A percentile compares a stretch with the other conserved stretches of the same genome.
Conservation (phyloP, 2,888 invertebrate species). For the Idaea straminata region DNA sequence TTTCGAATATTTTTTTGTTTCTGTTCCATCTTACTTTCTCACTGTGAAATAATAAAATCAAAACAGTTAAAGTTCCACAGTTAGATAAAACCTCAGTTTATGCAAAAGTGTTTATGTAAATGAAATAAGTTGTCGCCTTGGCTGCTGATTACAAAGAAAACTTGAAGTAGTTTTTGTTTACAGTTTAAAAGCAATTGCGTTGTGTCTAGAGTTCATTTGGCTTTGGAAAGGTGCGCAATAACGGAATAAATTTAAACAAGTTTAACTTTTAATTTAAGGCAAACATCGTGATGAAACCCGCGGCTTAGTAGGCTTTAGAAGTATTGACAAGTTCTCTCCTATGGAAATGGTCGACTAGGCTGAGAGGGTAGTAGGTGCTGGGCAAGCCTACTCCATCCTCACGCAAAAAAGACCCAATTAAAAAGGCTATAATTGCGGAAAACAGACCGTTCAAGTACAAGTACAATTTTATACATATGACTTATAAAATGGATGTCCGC, state of each 20-base stretch:
- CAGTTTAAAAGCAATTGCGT: slow-evolving; percentile 59
- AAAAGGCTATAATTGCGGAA: too few species aligned
- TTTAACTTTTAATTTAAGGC: too few species aligned
- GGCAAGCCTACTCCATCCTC: too few species aligned
- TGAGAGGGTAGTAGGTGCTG: too few species aligned
- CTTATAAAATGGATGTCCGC: too few species aligned
- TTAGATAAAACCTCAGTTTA: slow-evolving; percentile 53
- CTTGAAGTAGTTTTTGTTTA: slow-evolving; percentile 64
- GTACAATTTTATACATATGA: too few species aligned
- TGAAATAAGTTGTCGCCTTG: slow-evolving; percentile 68
- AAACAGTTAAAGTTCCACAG: slow-evolving; percentile 40
- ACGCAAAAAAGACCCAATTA: too few species aligned
- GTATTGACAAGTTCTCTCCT: too few species aligned
- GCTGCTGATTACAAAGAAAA: slow-evolving; percentile 69
- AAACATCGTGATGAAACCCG: too few species aligned
- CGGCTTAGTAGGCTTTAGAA: too few species aligned
- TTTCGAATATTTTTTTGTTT: not conserved
- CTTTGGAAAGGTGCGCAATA: slow-evolving; percentile 46
- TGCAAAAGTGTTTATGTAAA: slow-evolving; percentile 68
- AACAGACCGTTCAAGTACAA: too few species aligned
- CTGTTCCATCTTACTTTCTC: slow-evolving; percentile 3
- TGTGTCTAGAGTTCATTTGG: slow-evolving; percentile 50
- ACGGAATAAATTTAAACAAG: slow-evolving; percentile 29
- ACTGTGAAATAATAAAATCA: slow-evolving; percentile 28
- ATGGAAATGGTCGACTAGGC: too few species aligned